phyloP scores from a whole-genome alignment of 1,140 invertebrate genomes.

The Dufourea novaeangliae region DNA sequence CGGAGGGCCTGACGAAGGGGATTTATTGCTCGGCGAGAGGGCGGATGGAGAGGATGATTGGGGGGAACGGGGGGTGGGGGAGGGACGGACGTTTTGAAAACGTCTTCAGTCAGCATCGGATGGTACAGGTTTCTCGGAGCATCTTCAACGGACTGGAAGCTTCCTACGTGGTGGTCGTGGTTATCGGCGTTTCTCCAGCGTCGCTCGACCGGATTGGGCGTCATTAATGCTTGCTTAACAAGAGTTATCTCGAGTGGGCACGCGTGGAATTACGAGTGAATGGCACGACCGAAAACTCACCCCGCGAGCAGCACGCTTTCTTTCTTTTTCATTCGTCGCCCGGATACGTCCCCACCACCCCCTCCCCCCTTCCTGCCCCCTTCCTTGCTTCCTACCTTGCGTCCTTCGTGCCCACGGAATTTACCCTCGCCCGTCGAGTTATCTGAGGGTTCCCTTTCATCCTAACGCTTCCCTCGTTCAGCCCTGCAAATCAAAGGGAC shows the following conservation, averaged over 20 bases:
- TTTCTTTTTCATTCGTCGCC: slow-evolving; percentile 48
- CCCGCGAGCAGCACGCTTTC: neutral
- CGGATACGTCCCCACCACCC: neutral
- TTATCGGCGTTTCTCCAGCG: slow-evolving; percentile 65
- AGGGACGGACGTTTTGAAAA: neutral
- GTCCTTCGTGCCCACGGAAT: slow-evolving; percentile 38
- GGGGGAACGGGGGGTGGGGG: neutral
- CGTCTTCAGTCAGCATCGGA: slow-evolving; percentile 23
- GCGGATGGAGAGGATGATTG: too few species aligned
- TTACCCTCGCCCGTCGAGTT: slow-evolving; percentile 62
- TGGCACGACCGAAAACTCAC: slow-evolving; percentile 50
- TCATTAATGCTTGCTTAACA: slow-evolving; percentile 70
- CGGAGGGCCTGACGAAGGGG: slow-evolving; percentile 9
- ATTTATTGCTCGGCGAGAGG: slow-evolving; percentile 17
- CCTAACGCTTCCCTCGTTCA: slow-evolving; percentile 50
- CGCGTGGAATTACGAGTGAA: slow-evolving; percentile 64
- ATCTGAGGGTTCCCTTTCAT: slow-evolving; percentile 63
- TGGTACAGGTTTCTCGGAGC: neutral
- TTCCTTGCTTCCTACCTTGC: too few species aligned
- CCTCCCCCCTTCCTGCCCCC: slow-evolving; percentile 8
- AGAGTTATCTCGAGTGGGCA: slow-evolving; percentile 67
- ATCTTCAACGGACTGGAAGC: slow-evolving; percentile 55
- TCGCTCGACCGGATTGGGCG: slow-evolving; percentile 31
- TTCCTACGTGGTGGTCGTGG: slow-evolving; percentile 30
- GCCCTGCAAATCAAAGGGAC: slow-evolving; percentile 62